phyloP scores from a whole-genome alignment of 2,888 invertebrate genomes.

The Apamea crenata region DNA sequence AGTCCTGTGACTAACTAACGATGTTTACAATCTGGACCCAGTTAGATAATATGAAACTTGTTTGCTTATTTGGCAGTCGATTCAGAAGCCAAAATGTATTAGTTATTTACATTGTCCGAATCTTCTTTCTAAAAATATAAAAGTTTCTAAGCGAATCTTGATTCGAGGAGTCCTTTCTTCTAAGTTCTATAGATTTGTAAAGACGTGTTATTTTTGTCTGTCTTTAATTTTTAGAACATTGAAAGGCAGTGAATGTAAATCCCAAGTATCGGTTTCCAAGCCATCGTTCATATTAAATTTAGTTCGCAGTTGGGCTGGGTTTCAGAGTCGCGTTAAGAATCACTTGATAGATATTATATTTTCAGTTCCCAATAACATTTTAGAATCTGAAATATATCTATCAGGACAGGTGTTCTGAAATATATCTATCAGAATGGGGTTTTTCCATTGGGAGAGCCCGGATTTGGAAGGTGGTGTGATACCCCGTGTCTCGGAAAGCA shows the following conservation, averaged over 20 bases:
- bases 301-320: background rate
- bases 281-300: background rate
- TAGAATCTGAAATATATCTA: background rate
- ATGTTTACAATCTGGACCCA: constrained; percentile 46
- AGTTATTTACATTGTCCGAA: constrained; percentile 17
- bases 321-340: constrained; percentile 1
- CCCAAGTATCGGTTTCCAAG: background rate
- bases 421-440: background rate
- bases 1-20: constrained; percentile 49
- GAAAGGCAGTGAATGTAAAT: background rate
- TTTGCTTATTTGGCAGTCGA: constrained; percentile 15
- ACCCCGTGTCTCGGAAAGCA: background rate
- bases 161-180: background rate
- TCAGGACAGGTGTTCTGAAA: no score
- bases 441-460: background rate
- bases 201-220: constrained; percentile 1
- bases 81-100: constrained; percentile 16
- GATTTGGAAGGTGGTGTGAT: no score
- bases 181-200: background rate
- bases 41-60: constrained; percentile 47
- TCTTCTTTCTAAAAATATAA: background rate
- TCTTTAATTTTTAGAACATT: background rate
- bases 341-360: background rate
- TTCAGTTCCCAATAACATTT: background rate
- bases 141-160: constrained; percentile 14